These are phyloP conservation scores for Tetranychus truncatus DNA, from an alignment of 2,888 invertebrate species.

Conservation along the genomic window DNA sequence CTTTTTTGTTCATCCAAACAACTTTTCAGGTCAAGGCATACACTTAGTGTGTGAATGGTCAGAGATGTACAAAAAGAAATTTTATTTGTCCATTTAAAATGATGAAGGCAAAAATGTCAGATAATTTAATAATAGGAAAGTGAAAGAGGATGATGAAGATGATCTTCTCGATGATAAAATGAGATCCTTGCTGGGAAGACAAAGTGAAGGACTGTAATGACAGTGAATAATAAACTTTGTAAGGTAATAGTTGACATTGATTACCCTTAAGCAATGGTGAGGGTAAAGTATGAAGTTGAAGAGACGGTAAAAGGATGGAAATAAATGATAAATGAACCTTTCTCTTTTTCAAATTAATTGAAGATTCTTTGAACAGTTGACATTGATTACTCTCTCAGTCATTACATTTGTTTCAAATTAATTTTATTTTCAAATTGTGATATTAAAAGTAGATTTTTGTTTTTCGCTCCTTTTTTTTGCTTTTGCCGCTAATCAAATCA, in stretches of 20 bases:
- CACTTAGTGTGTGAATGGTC: background rate
- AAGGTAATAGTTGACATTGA: background rate
- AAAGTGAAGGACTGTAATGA: background rate
- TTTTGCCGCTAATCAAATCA: too few species aligned
- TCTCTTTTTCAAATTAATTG: background rate
- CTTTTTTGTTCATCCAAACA: background rate
- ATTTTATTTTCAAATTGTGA: background rate
- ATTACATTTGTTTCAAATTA: background rate
- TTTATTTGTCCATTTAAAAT: conserved; percentile 1
- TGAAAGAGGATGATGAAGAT: background rate
- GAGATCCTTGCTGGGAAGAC: background rate
- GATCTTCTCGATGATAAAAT: background rate
- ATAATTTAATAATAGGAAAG: background rate
- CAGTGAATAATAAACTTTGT: background rate
- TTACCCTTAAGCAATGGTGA: background rate
- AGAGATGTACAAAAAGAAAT: background rate
- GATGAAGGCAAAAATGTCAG: background rate
- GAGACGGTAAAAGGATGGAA: background rate
- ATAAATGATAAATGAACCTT: background rate
- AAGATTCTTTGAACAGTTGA: background rate
- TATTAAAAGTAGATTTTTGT: background rate
- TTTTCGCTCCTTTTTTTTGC: too few species aligned
- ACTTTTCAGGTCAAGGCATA: background rate
- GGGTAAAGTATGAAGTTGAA: background rate
- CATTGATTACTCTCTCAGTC: background rate